Evolutionary conservation across 2,888 invertebrate species (phyloP).

Genomic region (Diogma glabrata): DNA sequence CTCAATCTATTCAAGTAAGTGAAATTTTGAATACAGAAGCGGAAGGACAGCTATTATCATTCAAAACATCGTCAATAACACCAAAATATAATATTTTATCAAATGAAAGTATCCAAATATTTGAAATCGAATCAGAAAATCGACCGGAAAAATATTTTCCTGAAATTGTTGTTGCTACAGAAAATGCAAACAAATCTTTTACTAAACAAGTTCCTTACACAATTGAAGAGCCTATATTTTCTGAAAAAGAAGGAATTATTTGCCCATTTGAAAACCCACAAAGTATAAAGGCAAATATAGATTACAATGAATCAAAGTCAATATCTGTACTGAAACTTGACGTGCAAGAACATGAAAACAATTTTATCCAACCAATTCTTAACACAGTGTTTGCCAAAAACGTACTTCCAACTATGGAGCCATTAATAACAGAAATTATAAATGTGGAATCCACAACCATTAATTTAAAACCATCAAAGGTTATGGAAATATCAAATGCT

Average conservation of each 20-base stretch:
- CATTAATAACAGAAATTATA: constrained; percentile 47
- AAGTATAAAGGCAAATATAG: constrained; percentile 46
- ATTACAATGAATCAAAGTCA: constrained; percentile 48
- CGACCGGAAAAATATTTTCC: constrained; percentile 69
- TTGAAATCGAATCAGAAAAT: constrained; percentile 55
- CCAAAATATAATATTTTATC: constrained; percentile 52
- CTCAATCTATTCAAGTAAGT: constrained; percentile 50
- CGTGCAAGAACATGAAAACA: constrained; percentile 53
- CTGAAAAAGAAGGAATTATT: constrained; percentile 56
- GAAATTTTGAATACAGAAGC: constrained; percentile 51
- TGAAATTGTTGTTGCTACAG: constrained; percentile 66
- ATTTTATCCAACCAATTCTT: constrained; percentile 37
- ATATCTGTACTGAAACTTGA: constrained; percentile 43
- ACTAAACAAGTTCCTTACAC: constrained; percentile 52
- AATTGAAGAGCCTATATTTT: constrained; percentile 51
- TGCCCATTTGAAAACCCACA: constrained; percentile 46
- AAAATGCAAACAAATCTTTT: constrained; percentile 54
- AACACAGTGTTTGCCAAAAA: constrained; percentile 33
- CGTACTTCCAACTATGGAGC: constrained; percentile 39
- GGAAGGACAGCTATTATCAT: constrained; percentile 44
- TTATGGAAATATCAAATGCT: constrained; percentile 22
- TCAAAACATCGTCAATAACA: constrained; percentile 39
- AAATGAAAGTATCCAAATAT: constrained; percentile 51
- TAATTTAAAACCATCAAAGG: too few species aligned
- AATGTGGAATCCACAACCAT: too few species aligned